Evolutionary conservation across 2,113 vertebrate genomes (phyloP), one percentile per base, ranked within the genome.

Genomic region (Hypomesus transpacificus): DNA sequence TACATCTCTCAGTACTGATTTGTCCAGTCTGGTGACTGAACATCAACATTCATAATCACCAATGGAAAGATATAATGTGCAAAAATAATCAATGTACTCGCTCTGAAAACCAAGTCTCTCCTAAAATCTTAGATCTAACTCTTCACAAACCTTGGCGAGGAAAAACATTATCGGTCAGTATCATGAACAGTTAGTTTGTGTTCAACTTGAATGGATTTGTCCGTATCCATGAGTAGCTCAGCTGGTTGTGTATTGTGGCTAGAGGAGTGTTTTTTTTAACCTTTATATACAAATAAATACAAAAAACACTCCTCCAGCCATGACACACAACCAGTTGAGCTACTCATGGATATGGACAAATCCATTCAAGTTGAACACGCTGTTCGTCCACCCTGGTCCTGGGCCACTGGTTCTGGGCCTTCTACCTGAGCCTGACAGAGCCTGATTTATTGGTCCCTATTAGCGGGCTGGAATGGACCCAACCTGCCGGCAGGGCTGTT

Each of bases 381-480:
- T 46, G 39, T 7, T 46, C 16, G n/a, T 16, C 28, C 2, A 3
- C 51, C 31, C 18, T 84, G 79, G 86, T 71, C 71, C 70, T 56
- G 57, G 56, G 74, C 74, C 73, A 59, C 68, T 72, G 59, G 78
- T 69, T 58, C 75, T 82, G 70, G 52, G 63, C 50, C 80, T 18
- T 6, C 75, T 75, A 82, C 76, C 73, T 75, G 71, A 63, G 75
- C 59, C 77, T 71, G 75, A 84, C 73, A 67, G 76, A 74, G 70
- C 22, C 69, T 84, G 82, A 88, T 86, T 89, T 87, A 88, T 67
- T 72, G 77, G 69, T 69, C 66, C 71, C 66, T 79, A 68, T 84
- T 80, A 76, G 72, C n/a, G 64, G 22, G 31, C 77, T 72, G 79
- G 77, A 82, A 63, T 69, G 68, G 71, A 69, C 73, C 81, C 78